A percentile compares a stretch with the other conserved stretches of the same genome.
These are phyloP conservation scores for Anhinga anhinga DNA, from an alignment of 2,113 vertebrate genomes.

Conservation along the genomic window DNA sequence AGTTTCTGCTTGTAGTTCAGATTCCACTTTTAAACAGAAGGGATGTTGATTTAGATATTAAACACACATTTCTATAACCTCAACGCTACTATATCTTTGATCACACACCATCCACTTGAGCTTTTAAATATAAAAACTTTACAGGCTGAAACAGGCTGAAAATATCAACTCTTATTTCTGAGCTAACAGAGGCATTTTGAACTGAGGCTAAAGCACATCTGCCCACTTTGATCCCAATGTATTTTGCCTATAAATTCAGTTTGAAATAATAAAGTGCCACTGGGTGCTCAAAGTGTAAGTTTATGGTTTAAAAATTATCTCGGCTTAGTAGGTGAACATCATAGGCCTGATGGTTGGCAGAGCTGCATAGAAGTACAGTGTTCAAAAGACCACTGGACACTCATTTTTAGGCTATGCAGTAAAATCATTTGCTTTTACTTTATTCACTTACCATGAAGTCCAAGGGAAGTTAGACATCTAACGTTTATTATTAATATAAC, in stretches of 20 bases:
- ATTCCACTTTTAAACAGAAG: background rate
- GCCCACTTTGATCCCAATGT: background rate
- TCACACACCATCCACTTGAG: background rate
- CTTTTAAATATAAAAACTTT: background rate
- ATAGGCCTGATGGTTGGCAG: background rate
- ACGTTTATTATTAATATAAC: background rate
- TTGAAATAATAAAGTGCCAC: background rate
- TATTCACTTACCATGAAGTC: background rate
- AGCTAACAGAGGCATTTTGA: background rate
- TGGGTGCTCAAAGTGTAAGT: background rate
- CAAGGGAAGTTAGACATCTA: background rate
- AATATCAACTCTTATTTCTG: background rate
- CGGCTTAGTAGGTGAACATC: background rate
- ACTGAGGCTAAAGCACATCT: background rate
- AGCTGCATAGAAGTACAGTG: rapidly evolving
- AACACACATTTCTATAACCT: background rate
- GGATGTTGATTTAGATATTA: background rate
- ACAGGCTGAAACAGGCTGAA: background rate
- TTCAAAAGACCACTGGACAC: background rate
- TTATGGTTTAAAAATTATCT: background rate
- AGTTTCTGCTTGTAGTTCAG: background rate
- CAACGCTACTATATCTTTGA: background rate
- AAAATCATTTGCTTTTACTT: background rate
- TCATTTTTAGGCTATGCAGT: background rate
- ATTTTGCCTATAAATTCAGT: background rate